phyloP scores from a whole-genome alignment of 2,113 vertebrate species.

The Guaruba guarouba region DNA sequence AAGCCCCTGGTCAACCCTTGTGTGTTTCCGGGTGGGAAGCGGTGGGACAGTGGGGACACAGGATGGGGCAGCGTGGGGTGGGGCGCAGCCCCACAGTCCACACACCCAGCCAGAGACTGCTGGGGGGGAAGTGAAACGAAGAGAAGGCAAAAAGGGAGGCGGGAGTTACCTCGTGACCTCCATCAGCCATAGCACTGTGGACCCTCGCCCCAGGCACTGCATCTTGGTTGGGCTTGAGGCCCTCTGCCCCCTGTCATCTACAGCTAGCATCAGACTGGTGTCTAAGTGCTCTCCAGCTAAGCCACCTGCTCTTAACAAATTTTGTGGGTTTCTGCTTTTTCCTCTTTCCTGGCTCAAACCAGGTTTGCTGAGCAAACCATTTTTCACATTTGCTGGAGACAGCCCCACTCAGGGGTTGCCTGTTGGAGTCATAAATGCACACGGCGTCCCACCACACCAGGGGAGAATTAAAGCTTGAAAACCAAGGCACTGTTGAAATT shows the following conservation, averaged over 20 bases:
- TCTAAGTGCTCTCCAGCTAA: neutral
- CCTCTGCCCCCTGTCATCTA: neutral
- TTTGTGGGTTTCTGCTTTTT: neutral
- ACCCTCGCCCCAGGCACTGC: neutral
- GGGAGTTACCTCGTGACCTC: neutral
- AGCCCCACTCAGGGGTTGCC: neutral
- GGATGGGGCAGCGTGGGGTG: fast-evolving
- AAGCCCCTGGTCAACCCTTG: neutral
- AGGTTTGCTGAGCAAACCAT: neutral
- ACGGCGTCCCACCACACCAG: fast-evolving
- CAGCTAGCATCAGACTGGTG: fast-evolving
- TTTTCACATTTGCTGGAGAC: neutral
- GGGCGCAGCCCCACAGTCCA: fast-evolving
- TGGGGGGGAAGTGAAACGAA: fast-evolving
- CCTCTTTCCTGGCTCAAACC: neutral
- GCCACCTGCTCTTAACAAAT: neutral
- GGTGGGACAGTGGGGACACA: neutral
- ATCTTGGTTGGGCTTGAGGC: neutral
- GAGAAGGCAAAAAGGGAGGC: neutral
- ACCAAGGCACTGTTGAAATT: neutral
- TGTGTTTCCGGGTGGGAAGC: neutral
- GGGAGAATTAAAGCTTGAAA: neutral
- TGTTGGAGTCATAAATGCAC: neutral
- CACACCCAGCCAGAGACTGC: neutral
- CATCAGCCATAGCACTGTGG: fast-evolving